These are phyloP conservation scores for Vollenhovia emeryi DNA, from an alignment of 1,140 invertebrate species.

Conservation along the genomic window DNA sequence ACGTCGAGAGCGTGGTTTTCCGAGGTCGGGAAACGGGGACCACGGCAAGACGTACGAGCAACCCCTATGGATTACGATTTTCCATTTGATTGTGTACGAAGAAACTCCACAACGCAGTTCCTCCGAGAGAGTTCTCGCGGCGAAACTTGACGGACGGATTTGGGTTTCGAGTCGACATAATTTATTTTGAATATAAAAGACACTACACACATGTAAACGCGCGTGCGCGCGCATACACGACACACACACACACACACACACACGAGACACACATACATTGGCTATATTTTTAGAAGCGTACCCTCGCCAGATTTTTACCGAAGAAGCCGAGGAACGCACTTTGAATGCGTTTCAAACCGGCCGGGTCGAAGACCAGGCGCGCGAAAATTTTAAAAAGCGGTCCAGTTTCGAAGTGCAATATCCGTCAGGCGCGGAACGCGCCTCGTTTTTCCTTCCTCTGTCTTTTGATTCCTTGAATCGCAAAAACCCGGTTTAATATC, in stretches of 20 bases:
- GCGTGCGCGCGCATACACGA: background rate
- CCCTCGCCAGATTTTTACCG: conserved; percentile 51
- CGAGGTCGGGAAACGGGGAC: background rate
- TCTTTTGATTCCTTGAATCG: conserved; percentile 59
- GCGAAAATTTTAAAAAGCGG: conserved; percentile 23
- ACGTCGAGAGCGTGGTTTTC: conserved; percentile 7
- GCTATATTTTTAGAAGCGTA: conserved; percentile 61
- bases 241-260: background rate
- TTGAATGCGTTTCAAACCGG: background rate
- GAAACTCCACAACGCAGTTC: conserved; percentile 7
- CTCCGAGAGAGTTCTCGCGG: conserved; percentile 44
- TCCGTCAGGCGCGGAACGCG: conserved; percentile 46
- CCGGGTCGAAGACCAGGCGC: conserved; percentile 26
- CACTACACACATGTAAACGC: background rate
- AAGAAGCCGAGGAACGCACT: conserved; percentile 20
- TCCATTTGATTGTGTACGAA: conserved; percentile 43
- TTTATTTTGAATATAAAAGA: conserved; percentile 61
- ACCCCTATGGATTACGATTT: conserved; percentile 36
- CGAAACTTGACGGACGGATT: conserved; percentile 40
- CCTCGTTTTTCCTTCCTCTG: conserved; percentile 60
- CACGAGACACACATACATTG: conserved; percentile 27
- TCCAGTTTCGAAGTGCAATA: conserved; percentile 63
- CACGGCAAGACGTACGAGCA: background rate
- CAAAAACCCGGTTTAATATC: conserved; percentile 1
- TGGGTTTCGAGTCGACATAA: conserved; percentile 54